A percentile compares a stretch with the other conserved stretches of the same genome.
Evolutionary conservation across 2,888 invertebrate genomes (phyloP).

Genomic region (Cloeon dipterum): DNA sequence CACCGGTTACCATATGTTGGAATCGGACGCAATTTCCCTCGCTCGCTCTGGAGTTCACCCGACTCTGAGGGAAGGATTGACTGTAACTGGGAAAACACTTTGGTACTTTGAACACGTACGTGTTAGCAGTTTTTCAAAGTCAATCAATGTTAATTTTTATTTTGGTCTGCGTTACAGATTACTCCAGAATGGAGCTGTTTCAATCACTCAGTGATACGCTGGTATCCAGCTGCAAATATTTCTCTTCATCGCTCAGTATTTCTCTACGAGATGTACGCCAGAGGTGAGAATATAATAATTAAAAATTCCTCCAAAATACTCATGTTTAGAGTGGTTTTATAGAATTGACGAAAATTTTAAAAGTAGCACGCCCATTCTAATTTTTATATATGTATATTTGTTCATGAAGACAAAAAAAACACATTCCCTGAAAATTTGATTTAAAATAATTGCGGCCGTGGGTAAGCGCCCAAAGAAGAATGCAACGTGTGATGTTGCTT

Average conservation of each 20-base stretch:
- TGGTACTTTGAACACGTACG: conserved; percentile 25
- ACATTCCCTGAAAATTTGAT: too few species aligned
- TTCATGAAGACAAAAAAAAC: too few species aligned
- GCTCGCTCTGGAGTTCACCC: conserved; percentile 13
- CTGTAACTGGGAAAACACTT: conserved; percentile 16
- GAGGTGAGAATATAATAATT: too few species aligned
- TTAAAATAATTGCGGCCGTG: too few species aligned
- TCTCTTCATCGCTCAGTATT: conserved; percentile 24
- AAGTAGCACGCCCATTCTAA: too few species aligned
- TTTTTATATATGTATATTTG: too few species aligned
- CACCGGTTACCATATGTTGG: conserved; percentile 21
- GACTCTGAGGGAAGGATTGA: conserved; percentile 14
- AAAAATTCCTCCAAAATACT: too few species aligned
- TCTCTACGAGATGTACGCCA: conserved; percentile 27
- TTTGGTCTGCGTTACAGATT: conserved; percentile 10
- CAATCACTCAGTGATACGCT: conserved; percentile 24
- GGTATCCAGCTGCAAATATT: conserved; percentile 30
- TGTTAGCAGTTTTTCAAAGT: background rate
- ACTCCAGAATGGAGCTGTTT: conserved; percentile 22
- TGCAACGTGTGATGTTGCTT: too few species aligned
- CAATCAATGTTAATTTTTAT: background rate
- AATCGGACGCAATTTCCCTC: conserved; percentile 19
- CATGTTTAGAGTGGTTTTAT: too few species aligned
- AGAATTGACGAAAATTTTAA: too few species aligned
- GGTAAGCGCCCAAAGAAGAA: too few species aligned